Evolutionary conservation across 2,797 vertebrate genomes (phyloP).

Genomic region (Gymnocypris eckloni): DNA sequence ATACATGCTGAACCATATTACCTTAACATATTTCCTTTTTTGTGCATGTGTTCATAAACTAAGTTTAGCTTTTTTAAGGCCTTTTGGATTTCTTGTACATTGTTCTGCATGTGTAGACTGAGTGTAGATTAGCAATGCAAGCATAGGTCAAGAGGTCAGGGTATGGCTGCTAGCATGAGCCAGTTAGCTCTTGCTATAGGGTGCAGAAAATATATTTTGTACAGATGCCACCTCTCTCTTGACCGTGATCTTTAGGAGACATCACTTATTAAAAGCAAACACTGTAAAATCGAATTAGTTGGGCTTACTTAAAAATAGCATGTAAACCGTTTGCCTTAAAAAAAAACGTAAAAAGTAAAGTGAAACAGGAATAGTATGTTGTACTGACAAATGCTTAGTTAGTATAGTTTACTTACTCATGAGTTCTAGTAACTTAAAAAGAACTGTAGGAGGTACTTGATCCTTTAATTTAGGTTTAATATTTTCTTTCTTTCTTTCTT

Average conservation of each 20-base stretch:
- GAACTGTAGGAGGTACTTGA: too few relatives aligned
- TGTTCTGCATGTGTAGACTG: background rate
- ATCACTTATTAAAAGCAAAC: constrained; percentile 30
- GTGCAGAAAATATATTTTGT: constrained; percentile 10
- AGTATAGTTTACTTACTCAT: too few relatives aligned
- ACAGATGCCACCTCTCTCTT: background rate
- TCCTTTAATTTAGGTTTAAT: too few relatives aligned
- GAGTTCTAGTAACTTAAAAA: too few relatives aligned
- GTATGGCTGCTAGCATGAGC: background rate
- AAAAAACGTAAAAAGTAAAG: too few relatives aligned
- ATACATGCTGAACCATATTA: background rate
- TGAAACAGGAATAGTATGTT: too few relatives aligned
- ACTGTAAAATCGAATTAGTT: too few relatives aligned
- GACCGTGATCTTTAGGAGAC: constrained; percentile 8
- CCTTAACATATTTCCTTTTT: background rate
- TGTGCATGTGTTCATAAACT: background rate
- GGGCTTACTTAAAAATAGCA: too few relatives aligned
- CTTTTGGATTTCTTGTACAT: background rate
- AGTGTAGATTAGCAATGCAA: constrained; percentile 1
- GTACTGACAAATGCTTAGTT: too few relatives aligned
- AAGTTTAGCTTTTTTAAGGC: background rate
- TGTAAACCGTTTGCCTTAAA: too few relatives aligned
- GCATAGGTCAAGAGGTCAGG: background rate
- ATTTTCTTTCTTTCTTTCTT: too few relatives aligned
- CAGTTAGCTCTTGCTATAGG: background rate